Percentiles rank a stretch among this genome's conserved stretches.
These are phyloP conservation scores for Ianthella basta DNA, from an alignment of 37 sponge, comb jelly and placozoan species.

Conservation along the genomic window DNA sequence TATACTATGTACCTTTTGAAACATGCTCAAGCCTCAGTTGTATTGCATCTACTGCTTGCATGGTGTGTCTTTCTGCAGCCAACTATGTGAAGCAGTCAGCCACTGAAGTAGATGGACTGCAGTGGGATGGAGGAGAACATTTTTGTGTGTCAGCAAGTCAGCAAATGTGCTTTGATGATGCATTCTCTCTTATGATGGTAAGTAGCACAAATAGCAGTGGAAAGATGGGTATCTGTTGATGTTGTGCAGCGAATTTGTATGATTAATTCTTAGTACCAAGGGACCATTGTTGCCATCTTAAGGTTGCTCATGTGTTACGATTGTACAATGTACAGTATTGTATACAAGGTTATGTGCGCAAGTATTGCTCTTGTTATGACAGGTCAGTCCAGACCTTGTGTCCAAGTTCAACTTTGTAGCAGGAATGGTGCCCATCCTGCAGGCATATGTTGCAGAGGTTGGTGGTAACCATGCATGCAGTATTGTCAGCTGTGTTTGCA, in stretches of 20 bases:
- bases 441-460: conserved; percentile 46
- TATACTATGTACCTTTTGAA: too few species aligned
- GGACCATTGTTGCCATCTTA: background rate
- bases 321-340: background rate
- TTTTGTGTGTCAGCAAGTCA: conserved; percentile 10
- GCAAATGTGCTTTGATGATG: conserved; percentile 34
- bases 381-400: conserved; percentile 60
- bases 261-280: background rate
- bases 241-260: background rate
- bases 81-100: conserved; percentile 8
- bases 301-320: background rate
- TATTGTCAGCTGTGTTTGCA: background rate
- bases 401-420: conserved; percentile 63
- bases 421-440: conserved; percentile 67
- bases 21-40: too few species aligned
- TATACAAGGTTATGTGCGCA: background rate
- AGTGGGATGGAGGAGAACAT: conserved; percentile 33
- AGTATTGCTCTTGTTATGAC: too few species aligned
- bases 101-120: background rate
- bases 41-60: background rate
- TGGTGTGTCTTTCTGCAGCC: background rate
- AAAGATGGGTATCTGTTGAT: background rate
- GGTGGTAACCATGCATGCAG: background rate
- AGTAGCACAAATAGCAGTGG: background rate
- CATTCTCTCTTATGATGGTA: conserved; percentile 38